Conservation (phyloP, 2,113 vertebrate species). For the Pipra filicauda region DNA sequence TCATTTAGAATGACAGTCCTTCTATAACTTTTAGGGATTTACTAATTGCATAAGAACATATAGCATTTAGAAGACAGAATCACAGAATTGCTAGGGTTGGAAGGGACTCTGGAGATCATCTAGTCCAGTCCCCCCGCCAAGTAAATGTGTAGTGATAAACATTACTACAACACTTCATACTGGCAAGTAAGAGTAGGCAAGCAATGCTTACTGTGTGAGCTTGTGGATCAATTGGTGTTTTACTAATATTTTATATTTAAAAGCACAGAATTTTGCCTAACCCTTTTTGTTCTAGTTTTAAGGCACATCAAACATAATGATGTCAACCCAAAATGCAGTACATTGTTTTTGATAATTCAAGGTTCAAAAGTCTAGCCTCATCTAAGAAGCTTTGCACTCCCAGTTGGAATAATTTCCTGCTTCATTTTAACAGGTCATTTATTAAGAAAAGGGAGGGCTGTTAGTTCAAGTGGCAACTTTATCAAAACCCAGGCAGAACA, state of each 20-base stretch:
- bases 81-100: not conserved
- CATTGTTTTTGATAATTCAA: not conserved
- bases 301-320: not conserved
- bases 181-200: not conserved
- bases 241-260: not conserved
- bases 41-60: not conserved
- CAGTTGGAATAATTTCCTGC: not conserved
- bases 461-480: not conserved
- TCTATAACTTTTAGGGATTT: not conserved
- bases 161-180: not conserved
- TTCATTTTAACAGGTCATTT: not conserved
- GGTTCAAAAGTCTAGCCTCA: not conserved
- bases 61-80: not conserved
- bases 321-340: not conserved
- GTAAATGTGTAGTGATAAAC: rapidly evolving
- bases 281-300: not conserved
- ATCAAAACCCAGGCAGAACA: not conserved
- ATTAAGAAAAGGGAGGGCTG: not conserved
- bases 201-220: not conserved
- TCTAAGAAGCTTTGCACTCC: not conserved
- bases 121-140: rapidly evolving
- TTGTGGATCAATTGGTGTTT: not conserved
- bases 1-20: not conserved
- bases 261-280: not conserved
- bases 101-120: not conserved